Evolutionary conservation across 2,797 vertebrate genomes (phyloP).

Genomic region (Sandelia bainsii): DNA sequence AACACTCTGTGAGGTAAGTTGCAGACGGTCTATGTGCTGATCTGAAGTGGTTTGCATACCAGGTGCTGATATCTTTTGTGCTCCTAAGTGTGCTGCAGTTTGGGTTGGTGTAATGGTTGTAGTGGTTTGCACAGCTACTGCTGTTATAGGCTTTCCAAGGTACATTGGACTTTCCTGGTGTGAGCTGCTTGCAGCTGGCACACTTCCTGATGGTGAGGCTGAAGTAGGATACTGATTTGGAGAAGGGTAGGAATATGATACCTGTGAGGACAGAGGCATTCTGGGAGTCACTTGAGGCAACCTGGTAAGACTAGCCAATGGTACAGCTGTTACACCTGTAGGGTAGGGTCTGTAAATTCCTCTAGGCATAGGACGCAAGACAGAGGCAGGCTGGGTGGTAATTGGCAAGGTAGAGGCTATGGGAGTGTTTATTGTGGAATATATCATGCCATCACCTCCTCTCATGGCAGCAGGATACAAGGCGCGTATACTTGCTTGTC

Average conservation of each 20-base stretch:
- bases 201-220: conserved; percentile 72
- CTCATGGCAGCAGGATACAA: conserved; percentile 93
- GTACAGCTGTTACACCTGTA: conserved; percentile 90
- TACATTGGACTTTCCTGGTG: conserved; percentile 92
- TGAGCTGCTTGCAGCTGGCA: conserved; percentile 69
- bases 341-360: conserved; percentile 92
- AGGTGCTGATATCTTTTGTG: conserved; percentile 61
- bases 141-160: conserved; percentile 88
- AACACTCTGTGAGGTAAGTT: conserved; percentile 69
- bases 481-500: conserved; percentile 90
- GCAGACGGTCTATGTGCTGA: conserved; percentile 69
- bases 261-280: conserved; percentile 88
- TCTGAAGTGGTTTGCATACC: conserved; percentile 65
- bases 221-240: conserved; percentile 84
- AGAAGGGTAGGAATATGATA: conserved; percentile 89
- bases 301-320: conserved; percentile 92
- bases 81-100: conserved; percentile 61
- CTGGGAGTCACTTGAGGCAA: conserved; percentile 91
- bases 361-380: conserved; percentile 90
- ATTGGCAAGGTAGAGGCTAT: conserved; percentile 99
- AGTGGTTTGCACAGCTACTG: conserved; percentile 69
- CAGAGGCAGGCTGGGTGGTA: conserved; percentile 96
- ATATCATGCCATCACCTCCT: conserved; percentile 97
- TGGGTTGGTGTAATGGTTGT: conserved; percentile 68
- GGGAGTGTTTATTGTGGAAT: conserved; percentile 98